These are phyloP conservation scores for Columba janthina DNA, from an alignment of 2,113 vertebrate genomes.

Conservation along the genomic window DNA sequence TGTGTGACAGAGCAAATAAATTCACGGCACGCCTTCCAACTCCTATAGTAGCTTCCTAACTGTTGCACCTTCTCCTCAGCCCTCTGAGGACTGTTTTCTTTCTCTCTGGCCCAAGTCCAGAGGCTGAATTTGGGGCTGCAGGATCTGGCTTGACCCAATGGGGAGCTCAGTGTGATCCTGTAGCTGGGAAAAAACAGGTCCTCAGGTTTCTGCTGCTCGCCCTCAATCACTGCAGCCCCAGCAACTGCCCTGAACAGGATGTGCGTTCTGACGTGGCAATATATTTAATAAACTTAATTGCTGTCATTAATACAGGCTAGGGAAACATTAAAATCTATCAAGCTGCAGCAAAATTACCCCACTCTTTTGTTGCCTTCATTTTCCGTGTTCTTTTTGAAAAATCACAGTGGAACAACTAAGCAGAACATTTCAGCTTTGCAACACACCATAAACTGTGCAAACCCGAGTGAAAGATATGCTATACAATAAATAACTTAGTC, in stretches of 20 bases:
- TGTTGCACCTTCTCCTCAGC: neutral
- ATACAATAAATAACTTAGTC: constrained; percentile 17
- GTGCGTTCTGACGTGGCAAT: constrained; percentile 6
- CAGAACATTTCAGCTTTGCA: neutral
- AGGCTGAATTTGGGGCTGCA: neutral
- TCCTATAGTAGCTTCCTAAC: neutral
- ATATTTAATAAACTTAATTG: constrained; percentile 51
- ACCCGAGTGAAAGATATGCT: neutral
- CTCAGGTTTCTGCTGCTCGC: neutral
- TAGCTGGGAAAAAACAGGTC: neutral
- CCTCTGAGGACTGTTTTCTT: neutral
- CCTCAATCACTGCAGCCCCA: neutral
- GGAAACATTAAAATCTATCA: constrained; percentile 33
- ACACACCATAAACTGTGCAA: constrained; percentile 6
- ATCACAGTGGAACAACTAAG: neutral
- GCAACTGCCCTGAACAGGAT: neutral
- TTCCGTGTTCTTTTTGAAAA: neutral
- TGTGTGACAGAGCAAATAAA: neutral
- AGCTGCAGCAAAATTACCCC: constrained; percentile 31
- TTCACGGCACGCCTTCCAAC: neutral
- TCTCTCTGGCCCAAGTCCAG: accelerated
- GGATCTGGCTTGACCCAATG: neutral
- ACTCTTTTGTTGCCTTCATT: neutral
- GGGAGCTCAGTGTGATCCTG: neutral
- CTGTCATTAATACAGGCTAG: constrained; percentile 37